These are phyloP conservation scores for Eremophila alpestris DNA, from an alignment of 2,797 vertebrate genomes.

Conservation along the genomic window DNA sequence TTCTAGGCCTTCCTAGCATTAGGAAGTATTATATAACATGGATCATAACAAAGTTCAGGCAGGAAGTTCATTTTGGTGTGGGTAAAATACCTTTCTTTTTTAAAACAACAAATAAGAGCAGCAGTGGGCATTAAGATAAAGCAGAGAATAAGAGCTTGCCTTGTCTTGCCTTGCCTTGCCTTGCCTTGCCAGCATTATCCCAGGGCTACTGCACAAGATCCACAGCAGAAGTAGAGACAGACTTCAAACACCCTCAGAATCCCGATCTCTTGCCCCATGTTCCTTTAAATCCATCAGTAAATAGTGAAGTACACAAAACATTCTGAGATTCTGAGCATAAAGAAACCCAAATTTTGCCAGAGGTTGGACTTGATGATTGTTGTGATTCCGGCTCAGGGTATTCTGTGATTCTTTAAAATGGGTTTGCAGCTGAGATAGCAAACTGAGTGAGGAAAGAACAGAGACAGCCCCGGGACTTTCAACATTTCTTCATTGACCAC, in stretches of 20 bases:
- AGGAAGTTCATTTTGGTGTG: background rate
- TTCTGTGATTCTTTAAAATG: background rate
- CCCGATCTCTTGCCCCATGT: rapidly evolving
- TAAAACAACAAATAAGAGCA: background rate
- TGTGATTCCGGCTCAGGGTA: background rate
- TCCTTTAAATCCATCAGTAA: background rate
- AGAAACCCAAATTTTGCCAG: background rate
- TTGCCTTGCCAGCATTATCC: background rate
- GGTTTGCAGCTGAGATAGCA: background rate
- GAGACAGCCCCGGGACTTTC: background rate
- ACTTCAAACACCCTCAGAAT: background rate
- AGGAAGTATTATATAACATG: background rate
- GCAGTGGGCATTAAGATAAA: background rate
- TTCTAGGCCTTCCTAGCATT: background rate
- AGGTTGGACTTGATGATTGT: no score
- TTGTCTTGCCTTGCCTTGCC: background rate
- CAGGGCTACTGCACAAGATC: background rate
- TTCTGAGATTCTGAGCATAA: background rate
- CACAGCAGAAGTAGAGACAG: background rate
- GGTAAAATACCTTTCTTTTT: background rate
- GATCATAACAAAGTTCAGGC: background rate
- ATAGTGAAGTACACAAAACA: background rate
- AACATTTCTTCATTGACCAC: background rate
- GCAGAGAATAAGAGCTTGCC: background rate
- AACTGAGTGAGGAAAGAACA: background rate